phyloP scores from a whole-genome alignment of 2,113 vertebrate genomes.

The Marmota flaviventris region DNA sequence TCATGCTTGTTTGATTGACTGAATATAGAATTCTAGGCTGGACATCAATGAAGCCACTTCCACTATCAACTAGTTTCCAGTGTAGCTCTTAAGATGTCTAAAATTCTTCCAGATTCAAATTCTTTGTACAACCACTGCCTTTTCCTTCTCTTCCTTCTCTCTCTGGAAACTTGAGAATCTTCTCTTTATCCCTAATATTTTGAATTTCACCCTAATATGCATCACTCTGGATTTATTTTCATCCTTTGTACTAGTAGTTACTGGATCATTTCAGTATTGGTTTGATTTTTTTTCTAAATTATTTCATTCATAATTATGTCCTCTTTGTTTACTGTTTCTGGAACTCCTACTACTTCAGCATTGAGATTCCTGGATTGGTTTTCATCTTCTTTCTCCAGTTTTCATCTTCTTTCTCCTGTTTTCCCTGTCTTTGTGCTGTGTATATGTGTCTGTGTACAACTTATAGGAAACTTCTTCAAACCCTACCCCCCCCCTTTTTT shows the following conservation, averaged over 20 bases:
- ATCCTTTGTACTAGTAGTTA: neutral
- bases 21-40: neutral
- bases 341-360: neutral
- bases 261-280: neutral
- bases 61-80: neutral
- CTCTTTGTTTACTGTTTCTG: conserved; percentile 22
- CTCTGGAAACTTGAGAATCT: neutral
- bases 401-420: neutral
- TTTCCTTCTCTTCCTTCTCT: neutral
- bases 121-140: neutral
- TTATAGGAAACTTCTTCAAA: neutral
- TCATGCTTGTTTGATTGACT: neutral
- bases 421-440: neutral
- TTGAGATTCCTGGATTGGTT: neutral
- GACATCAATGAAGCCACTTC: neutral
- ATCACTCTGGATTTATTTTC: neutral
- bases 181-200: neutral
- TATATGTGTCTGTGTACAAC: neutral
- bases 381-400: neutral
- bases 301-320: neutral
- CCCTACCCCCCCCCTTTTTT: neutral
- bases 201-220: neutral
- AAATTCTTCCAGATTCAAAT: neutral
- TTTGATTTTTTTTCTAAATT: neutral
- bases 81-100: neutral